Evolutionary conservation across 2,797 vertebrate species (phyloP).

Genomic region (Mormyrops boulengeri): DNA sequence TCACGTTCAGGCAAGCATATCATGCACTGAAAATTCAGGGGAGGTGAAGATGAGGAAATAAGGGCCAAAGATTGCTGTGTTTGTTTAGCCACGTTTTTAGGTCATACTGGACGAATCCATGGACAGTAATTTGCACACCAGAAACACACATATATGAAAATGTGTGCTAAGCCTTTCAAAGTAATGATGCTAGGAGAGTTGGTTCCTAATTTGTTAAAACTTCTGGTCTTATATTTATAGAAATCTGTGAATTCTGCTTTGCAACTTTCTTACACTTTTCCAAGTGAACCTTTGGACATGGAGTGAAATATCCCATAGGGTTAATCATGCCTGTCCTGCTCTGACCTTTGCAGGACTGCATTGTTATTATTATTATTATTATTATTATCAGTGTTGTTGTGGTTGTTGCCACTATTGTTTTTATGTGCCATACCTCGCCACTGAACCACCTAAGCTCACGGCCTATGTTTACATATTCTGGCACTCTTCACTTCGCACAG

Average conservation of each 20-base stretch:
- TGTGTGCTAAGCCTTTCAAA: background rate
- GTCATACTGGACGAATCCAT: background rate
- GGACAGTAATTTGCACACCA: background rate
- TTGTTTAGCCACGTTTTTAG: background rate
- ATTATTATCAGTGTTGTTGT: background rate
- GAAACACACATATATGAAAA: background rate
- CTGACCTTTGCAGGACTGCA: background rate
- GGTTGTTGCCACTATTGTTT: background rate
- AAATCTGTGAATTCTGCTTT: background rate
- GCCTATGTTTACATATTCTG: background rate
- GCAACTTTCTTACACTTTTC: background rate
- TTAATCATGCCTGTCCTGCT: background rate
- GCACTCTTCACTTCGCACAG: background rate
- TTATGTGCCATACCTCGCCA: background rate
- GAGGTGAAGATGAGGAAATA: background rate
- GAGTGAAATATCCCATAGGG: background rate
- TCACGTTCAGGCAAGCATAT: background rate
- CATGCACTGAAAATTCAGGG: slow-evolving; percentile 1
- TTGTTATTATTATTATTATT: background rate
- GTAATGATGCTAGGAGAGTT: background rate
- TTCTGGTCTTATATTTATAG: background rate
- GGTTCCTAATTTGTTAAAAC: background rate
- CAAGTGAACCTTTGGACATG: background rate
- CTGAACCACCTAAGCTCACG: background rate
- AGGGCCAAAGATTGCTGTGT: background rate